phyloP scores from a whole-genome alignment of 1,140 invertebrate genomes.

The Limonius californicus region DNA sequence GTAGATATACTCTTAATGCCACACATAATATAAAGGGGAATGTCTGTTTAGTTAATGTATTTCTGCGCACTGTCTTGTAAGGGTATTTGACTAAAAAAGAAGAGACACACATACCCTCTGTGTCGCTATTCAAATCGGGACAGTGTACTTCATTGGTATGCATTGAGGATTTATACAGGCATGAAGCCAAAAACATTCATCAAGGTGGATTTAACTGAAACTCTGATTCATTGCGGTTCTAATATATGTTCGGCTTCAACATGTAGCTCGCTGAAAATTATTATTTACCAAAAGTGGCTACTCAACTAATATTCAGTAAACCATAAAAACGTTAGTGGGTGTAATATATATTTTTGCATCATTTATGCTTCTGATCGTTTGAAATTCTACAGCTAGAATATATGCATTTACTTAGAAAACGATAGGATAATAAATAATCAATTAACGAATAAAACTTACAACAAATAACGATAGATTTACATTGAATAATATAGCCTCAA shows the following conservation, averaged over 20 bases:
- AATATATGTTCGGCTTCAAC: slow-evolving; percentile 45
- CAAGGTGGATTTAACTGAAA: slow-evolving; percentile 49
- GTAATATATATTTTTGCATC: no score
- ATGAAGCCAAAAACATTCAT: slow-evolving; percentile 49
- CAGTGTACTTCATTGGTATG: slow-evolving; percentile 48
- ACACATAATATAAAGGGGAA: slow-evolving; percentile 14
- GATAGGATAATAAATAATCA: no score
- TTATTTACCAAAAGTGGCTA: slow-evolving; percentile 44
- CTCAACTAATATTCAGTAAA: slow-evolving; percentile 8
- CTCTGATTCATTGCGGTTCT: slow-evolving; percentile 47
- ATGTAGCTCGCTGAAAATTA: slow-evolving; percentile 41
- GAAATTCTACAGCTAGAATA: no score
- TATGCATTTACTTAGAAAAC: no score
- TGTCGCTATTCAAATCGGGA: slow-evolving; percentile 36
- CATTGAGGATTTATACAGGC: slow-evolving; percentile 50
- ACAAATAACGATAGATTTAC: no score
- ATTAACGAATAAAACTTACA: no score
- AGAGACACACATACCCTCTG: slow-evolving; percentile 26
- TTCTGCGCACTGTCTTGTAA: slow-evolving; percentile 11
- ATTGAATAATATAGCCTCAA: no score
- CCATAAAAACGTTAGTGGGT: no score
- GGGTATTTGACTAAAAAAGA: slow-evolving; percentile 25
- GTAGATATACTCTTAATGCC: neutral
- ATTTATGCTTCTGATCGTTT: no score
- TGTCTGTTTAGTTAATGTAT: slow-evolving; percentile 13